Percentiles rank a stretch among this genome's conserved stretches.
Conservation (phyloP, 2,113 vertebrate species). For the Isichthys henryi region DNA sequence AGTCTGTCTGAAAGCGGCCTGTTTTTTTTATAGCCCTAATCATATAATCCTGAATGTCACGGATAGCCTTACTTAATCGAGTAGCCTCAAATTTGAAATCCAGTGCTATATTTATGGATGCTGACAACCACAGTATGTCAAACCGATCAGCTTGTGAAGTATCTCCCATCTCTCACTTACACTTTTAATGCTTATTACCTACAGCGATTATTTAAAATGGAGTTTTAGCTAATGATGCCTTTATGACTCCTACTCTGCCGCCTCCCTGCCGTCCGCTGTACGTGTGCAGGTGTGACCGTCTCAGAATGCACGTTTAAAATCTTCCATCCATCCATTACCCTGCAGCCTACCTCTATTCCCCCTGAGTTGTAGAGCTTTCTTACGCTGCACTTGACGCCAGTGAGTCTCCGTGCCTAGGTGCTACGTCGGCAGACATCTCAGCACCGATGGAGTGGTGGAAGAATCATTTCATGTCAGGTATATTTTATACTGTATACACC, state of each 20-base stretch:
- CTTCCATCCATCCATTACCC: neutral
- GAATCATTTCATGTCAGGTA: neutral
- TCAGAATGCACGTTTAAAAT: neutral
- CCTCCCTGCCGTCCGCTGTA: neutral
- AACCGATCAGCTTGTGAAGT: neutral
- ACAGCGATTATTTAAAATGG: neutral
- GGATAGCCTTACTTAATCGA: neutral
- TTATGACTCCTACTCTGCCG: neutral
- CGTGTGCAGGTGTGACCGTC: neutral
- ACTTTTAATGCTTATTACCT: neutral
- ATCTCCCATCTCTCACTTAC: neutral
- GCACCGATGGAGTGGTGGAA: neutral
- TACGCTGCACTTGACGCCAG: neutral
- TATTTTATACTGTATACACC: neutral
- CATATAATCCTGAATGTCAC: constrained; percentile 6
- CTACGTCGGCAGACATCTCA: neutral
- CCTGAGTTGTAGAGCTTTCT: no score
- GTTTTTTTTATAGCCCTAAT: neutral
- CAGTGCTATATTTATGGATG: neutral
- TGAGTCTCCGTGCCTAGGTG: neutral
- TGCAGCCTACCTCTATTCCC: neutral
- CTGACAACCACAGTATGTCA: neutral
- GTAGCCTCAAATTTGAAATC: neutral
- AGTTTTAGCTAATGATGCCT: neutral
- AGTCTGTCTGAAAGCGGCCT: neutral